A percentile compares a stretch with the other conserved stretches of the same genome.
Conservation (phyloP, 2,113 vertebrate species). For the Toxostoma redivivum region DNA sequence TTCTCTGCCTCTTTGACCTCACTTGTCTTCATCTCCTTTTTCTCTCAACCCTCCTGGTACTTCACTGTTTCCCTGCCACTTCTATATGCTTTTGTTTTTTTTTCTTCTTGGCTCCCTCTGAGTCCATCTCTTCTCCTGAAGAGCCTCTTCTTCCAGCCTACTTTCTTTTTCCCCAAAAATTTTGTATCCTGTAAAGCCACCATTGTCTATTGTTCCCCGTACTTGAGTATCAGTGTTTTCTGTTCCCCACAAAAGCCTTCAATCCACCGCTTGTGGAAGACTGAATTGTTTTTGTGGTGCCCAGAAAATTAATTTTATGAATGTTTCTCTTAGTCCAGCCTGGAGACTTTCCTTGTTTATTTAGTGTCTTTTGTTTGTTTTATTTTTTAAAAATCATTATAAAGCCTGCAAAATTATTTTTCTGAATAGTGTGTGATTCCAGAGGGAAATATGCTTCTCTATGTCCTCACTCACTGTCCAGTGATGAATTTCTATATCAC, state of each 20-base stretch:
- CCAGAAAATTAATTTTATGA: not conserved
- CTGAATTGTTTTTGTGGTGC: not conserved
- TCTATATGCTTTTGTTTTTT: not conserved
- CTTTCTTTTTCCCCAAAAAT: not conserved
- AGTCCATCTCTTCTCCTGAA: not conserved
- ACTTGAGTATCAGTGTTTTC: not conserved
- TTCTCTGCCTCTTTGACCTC: not conserved
- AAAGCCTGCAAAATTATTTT: not conserved
- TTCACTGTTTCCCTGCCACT: not conserved
- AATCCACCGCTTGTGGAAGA: not conserved
- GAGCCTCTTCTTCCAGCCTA: not conserved
- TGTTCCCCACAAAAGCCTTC: not conserved
- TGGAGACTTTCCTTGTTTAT: not conserved
- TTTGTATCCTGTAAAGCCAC: not conserved
- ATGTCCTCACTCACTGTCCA: not conserved
- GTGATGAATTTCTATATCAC: not conserved
- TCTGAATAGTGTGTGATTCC: not conserved
- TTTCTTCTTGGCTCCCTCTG: not conserved
- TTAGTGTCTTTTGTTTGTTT: not conserved
- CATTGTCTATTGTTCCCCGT: not conserved
- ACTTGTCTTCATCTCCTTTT: not conserved
- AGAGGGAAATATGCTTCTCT: not conserved
- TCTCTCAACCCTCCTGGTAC: not conserved
- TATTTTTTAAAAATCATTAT: not conserved
- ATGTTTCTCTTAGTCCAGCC: not conserved